phyloP scores from a whole-genome alignment of 2,113 vertebrate species.

The Terrapene triunguis region DNA sequence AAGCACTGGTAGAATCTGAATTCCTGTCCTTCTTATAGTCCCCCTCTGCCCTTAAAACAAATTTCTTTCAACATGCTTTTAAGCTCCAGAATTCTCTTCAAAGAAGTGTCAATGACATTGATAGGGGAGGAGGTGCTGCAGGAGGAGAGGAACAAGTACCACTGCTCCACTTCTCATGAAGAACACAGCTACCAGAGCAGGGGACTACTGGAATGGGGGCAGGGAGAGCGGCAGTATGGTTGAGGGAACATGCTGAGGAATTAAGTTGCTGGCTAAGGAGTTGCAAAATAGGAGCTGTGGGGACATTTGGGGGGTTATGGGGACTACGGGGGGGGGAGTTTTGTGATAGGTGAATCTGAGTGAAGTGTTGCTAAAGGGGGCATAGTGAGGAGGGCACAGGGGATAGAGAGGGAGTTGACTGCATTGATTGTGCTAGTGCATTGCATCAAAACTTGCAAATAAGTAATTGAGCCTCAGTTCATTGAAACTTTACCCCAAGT shows the following conservation, averaged over 20 bases:
- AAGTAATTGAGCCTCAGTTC: background rate
- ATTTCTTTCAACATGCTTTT: background rate
- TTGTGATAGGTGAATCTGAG: background rate
- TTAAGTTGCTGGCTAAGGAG: background rate
- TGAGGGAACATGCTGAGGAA: fast-evolving
- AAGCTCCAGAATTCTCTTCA: background rate
- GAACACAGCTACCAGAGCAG: fast-evolving
- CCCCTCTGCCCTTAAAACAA: background rate
- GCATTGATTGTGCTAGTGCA: too few relatives aligned
- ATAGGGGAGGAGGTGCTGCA: too few relatives aligned
- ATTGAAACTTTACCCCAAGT: fast-evolving
- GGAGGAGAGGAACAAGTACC: fast-evolving
- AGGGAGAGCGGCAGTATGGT: too few relatives aligned
- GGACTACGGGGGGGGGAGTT: background rate
- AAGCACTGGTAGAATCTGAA: background rate
- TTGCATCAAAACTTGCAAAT: background rate
- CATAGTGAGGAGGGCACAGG: background rate
- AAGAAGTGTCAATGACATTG: background rate
- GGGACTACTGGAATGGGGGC: background rate
- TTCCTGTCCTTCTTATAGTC: background rate
- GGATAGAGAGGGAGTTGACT: background rate
- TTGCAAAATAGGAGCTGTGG: background rate
- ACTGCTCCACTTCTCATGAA: fast-evolving
- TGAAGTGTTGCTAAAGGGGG: background rate
- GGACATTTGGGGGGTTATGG: background rate